Evolutionary conservation across 2,113 vertebrate genomes (phyloP), one percentile per base, ranked within the genome.

Genomic region (Paedocypris sp.): DNA sequence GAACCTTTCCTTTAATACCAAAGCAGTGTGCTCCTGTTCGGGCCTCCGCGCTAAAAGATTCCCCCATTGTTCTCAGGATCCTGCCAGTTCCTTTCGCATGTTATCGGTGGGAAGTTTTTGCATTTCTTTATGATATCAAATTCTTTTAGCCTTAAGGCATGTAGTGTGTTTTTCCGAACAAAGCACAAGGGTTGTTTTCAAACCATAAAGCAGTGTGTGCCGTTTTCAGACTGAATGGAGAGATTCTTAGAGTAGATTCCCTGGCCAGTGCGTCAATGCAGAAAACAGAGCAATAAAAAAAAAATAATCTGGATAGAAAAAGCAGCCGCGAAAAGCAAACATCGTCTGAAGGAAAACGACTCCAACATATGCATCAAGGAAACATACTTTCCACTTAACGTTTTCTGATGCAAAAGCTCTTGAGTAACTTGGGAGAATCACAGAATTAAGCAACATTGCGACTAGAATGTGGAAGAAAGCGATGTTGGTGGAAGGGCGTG

Each of bases 401-500:
- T n/a, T n/a, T n/a, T n/a, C n/a, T n/a, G n/a, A n/a, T n/a, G n/a
- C n/a, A n/a, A n/a, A n/a, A n/a, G n/a, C n/a, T n/a, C n/a, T n/a
- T 18, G 7, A n/a, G 50, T 4, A 23, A 35, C 2, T 7, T 16
- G 8, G 45, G 6, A 13, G 23, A 35, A 32, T 26, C 15, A 7
- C n/a, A 16, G 12, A 50, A 58, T 20, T 51, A 19, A 20, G 39
- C 52, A 29, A 25, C 6, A 19, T 19, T 41, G 5, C 0, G 22
- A n/a, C 25, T 31, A 6, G 9, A 36, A 12, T 29, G 60, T 38
- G 45, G 8, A 4, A 48, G 42, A 33, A 59, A 15, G n/a, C 36
- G 9, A 16, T 65, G 58, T 48, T 46, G 50, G 58, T 53, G 59
- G 51, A 58, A 52, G 70, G 70, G 70, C 60, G 66, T 57, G 66